Conservation (phyloP, 1,140 invertebrate species). For the Drosophila lini region DNA sequence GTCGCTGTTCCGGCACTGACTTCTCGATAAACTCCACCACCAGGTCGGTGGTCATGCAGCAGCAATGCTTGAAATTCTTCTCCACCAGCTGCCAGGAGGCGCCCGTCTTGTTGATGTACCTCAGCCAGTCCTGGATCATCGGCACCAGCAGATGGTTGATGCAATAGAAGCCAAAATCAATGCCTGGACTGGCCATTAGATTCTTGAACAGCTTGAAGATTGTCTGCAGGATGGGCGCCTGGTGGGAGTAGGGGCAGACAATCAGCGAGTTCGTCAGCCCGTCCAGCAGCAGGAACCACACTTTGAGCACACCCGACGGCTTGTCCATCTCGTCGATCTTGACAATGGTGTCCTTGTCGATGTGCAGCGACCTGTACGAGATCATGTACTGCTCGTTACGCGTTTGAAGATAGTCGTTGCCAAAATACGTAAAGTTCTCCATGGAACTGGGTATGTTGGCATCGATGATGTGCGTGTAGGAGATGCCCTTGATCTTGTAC, state of each 20-base stretch:
- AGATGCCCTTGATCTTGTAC: constrained; percentile 92
- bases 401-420: constrained; percentile 84
- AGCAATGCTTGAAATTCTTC: constrained; percentile 96
- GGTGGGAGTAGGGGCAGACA: constrained; percentile 92
- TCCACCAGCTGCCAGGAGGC: constrained; percentile 90
- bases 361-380: constrained; percentile 86
- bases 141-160: constrained; percentile 95
- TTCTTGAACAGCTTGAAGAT: constrained; percentile 93
- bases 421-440: constrained; percentile 86
- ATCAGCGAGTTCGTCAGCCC: constrained; percentile 93
- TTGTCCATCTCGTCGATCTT: constrained; percentile 89
- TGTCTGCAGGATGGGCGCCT: constrained; percentile 93
- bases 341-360: constrained; percentile 86
- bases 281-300: constrained; percentile 96
- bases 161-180: constrained; percentile 94
- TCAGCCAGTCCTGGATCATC: constrained; percentile 95
- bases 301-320: constrained; percentile 93
- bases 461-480: constrained; percentile 92
- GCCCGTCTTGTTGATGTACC: constrained; percentile 89
- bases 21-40: constrained; percentile 91
- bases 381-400: constrained; percentile 84
- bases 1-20: constrained; percentile 71
- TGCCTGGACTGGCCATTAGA: constrained; percentile 90
- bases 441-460: constrained; percentile 93
- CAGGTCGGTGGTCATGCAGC: constrained; percentile 94